These are phyloP conservation scores for Megamerina dolium DNA, from an alignment of 2,888 invertebrate species.

Conservation along the genomic window DNA sequence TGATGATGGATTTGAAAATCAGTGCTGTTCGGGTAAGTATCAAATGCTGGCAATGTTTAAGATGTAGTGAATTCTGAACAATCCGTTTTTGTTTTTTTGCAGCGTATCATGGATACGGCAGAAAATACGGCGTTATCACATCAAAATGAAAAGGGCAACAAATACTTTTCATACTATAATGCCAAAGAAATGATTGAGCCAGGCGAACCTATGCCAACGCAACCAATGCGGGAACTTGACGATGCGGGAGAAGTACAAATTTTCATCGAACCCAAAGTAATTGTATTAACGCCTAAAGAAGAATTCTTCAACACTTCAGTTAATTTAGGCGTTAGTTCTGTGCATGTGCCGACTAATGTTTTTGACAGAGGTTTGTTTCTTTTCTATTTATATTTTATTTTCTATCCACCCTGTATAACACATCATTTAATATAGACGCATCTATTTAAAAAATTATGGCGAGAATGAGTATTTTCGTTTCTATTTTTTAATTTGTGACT, in stretches of 20 bases:
- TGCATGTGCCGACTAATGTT: conserved; percentile 94
- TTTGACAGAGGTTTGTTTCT: conserved; percentile 71
- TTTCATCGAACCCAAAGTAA: conserved; percentile 55
- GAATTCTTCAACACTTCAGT: conserved; percentile 75
- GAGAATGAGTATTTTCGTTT: too few species aligned
- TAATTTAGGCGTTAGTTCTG: conserved; percentile 75
- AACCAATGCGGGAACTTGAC: conserved; percentile 51
- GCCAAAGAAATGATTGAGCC: conserved; percentile 65
- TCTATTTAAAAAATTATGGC: too few species aligned
- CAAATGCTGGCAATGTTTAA: not conserved
- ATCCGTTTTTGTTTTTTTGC: conserved; percentile 12
- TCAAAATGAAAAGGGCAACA: conserved; percentile 54
- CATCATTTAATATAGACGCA: too few species aligned
- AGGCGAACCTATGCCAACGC: conserved; percentile 52
- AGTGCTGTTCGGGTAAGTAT: conserved; percentile 70
- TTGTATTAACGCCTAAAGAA: conserved; percentile 61
- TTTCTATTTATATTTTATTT: conserved; percentile 13
- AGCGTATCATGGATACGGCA: conserved; percentile 84
- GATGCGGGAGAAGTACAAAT: conserved; percentile 57
- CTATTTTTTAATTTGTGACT: too few species aligned
- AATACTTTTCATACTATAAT: conserved; percentile 62
- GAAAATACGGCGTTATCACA: conserved; percentile 71
- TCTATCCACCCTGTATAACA: not conserved
- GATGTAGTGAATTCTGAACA: not conserved
- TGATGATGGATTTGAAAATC: conserved; percentile 83